phyloP scores from a whole-genome alignment of 2,797 vertebrate genomes.

The Xyrichtys novacula region DNA sequence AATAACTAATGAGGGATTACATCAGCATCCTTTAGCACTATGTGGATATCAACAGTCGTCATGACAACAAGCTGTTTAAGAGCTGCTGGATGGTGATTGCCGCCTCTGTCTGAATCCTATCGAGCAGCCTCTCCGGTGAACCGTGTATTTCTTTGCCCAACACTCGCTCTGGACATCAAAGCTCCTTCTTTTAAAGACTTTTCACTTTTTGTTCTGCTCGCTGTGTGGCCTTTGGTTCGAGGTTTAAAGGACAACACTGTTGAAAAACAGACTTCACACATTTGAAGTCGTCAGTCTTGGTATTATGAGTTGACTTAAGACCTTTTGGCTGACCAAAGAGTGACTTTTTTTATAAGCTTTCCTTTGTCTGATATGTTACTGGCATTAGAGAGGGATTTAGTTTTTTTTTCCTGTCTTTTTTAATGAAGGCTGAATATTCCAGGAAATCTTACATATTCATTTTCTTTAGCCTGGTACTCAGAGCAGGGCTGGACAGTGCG shows the following conservation, averaged over 20 bases:
- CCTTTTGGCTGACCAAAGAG: constrained; percentile 67
- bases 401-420: constrained; percentile 2
- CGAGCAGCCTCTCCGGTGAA: constrained; percentile 54
- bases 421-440: constrained; percentile 51
- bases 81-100: constrained; percentile 25
- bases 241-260: constrained; percentile 60
- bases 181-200: constrained; percentile 53
- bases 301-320: constrained; percentile 63
- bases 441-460: constrained; percentile 41
- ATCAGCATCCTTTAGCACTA: constrained; percentile 35
- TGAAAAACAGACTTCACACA: constrained; percentile 64
- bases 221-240: constrained; percentile 70
- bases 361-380: constrained; percentile 62
- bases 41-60: constrained; percentile 27
- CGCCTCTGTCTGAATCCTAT: constrained; percentile 43
- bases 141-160: constrained; percentile 55
- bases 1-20: constrained; percentile 60
- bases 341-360: constrained; percentile 43
- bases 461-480: constrained; percentile 47
- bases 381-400: not conserved
- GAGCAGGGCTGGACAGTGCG: too few species aligned
- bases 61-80: constrained; percentile 43
- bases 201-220: constrained; percentile 56
- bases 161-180: constrained; percentile 61
- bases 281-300: constrained; percentile 41